Evolutionary conservation across 1,140 invertebrate species (phyloP), one percentile per base, ranked within the genome.

Genomic region (Cydia fagiglandana): DNA sequence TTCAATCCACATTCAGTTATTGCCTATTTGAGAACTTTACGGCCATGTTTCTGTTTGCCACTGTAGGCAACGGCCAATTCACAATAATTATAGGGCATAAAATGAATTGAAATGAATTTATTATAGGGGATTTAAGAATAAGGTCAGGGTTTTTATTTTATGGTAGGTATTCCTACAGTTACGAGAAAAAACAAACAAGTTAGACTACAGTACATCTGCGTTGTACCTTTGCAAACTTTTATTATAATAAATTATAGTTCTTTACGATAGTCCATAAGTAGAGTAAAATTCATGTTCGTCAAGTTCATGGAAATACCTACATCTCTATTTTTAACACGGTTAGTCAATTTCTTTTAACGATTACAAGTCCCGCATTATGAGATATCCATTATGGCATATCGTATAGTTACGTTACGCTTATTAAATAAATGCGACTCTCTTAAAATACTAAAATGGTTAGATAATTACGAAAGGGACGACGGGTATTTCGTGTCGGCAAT

Each of bases 1-100:
- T 61, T 61, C 20, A 61, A 61, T 20, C 24, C 20, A 53, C n/a
- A 24, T 24, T 24, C 3, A 61, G 56, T 61, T 61, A 61, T 24
- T 61, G 56, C 56, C 56, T 61, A 61, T 61, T 61, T 24, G 56
- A 24, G 56, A 12, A 56, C 5, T 61, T 61, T 61, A 61, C 56
- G 56, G 24, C 10, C 56, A 7, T 24, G 20, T 10, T 56, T 24
- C 5, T 24, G 53, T 56, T n/a, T 17, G 53, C 53, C 53, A 56
- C 53, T 61, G 56, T 24, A 61, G 56, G 56, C 56, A 10, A 20
- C 20, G 2, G 20, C 17, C 17, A 61, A 20, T 61, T 10, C 2
- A 10, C 10, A 24, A 61, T 61, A 61, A 61, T 61, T 61, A 61
- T 61, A 12, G 56, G 56, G 20, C 9, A 61, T 61, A 61, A 61